Base-by-base conservation (phyloP, 2,888 invertebrate species). In the Nycteola revayana region DNA sequence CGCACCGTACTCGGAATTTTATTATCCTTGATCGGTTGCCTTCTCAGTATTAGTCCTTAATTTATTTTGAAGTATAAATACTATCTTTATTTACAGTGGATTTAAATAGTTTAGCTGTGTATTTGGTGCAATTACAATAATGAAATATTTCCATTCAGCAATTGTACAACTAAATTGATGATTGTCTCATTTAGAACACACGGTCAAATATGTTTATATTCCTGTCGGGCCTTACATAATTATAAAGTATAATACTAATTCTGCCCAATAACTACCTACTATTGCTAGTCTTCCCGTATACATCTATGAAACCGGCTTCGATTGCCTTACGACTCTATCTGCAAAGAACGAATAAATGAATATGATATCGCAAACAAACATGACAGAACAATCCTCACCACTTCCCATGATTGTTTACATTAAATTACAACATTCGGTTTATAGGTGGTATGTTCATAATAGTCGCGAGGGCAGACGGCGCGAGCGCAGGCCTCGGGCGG, bases 401-500 rank as follows among this genome's bases (percentile, higher is more conserved):
- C 69, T 77, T 75, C 75, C 73, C 72, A 75, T 69, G 74, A 77
- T 78, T 81, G 79, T 82, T 80, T 80, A 79, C 81, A 80, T 80
- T 79, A 74, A 78, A 83, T 79, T 77, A 77, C 73, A 71, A 77
- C 70, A 73, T 75, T 75, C 59, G 69, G 58, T 71, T 69, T 76
- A 71, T 69, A 75, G 68, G 72, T 50, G 51, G 53, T 55, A 61
- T 50, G 51, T 48, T 49, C 49, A 46, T 54, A 56, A 58, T 60
- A 58, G 46, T 51, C 44, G 49, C 49, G 45, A 45, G 46, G 55
- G 40, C 47, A 51, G 64, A 49, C 51, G 58, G 58, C 60, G 65
- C 67, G 63, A 62, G 59, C 53, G 55, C 62, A 57, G 49, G 47
- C 74, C 75, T 38, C 66, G 48, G 75, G 83, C 78, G 61, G 62